Percentiles rank a stretch among this genome's conserved stretches.
phyloP scores from a whole-genome alignment of 2,888 invertebrate species.

The Synanthedon vespiformis region DNA sequence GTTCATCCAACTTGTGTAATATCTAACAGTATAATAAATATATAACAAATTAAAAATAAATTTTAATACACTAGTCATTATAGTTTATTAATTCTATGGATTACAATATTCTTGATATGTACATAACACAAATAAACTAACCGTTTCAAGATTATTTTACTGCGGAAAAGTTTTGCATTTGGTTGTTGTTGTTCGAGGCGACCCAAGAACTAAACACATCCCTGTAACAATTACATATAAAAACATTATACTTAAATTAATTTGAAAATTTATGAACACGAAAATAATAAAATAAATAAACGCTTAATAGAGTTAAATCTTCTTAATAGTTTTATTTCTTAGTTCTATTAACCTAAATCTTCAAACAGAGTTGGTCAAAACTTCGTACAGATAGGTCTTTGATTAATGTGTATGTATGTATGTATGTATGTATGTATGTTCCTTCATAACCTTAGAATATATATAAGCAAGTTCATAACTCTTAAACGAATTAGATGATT shows the following conservation, averaged over 20 bases:
- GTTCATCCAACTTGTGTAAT: background rate
- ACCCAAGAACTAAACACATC: constrained; percentile 94
- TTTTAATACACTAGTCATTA: constrained; percentile 4
- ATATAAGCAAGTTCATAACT: too few relatives aligned
- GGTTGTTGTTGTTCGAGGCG: constrained; percentile 85
- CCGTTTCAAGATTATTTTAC: constrained; percentile 73
- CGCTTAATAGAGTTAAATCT: too few relatives aligned
- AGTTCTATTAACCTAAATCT: too few relatives aligned
- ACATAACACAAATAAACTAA: constrained; percentile 6
- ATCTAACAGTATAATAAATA: constrained; percentile 10
- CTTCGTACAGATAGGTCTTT: too few relatives aligned
- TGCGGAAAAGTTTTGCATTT: constrained; percentile 82
- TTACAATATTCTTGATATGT: constrained; percentile 15
- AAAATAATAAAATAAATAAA: too few relatives aligned
- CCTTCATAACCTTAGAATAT: too few relatives aligned
- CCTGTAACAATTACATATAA: constrained; percentile 62
- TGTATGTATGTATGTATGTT: too few relatives aligned
- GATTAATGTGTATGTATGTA: too few relatives aligned
- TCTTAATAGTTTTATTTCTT: too few relatives aligned
- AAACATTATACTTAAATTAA: background rate
- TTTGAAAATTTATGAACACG: too few relatives aligned
- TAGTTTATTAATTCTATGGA: background rate
- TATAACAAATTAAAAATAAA: constrained; percentile 10
- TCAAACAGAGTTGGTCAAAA: too few relatives aligned
- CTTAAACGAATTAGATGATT: too few relatives aligned